Evolutionary conservation across 2,113 vertebrate species (phyloP).

Genomic region (Periophthalmus modestus): DNA sequence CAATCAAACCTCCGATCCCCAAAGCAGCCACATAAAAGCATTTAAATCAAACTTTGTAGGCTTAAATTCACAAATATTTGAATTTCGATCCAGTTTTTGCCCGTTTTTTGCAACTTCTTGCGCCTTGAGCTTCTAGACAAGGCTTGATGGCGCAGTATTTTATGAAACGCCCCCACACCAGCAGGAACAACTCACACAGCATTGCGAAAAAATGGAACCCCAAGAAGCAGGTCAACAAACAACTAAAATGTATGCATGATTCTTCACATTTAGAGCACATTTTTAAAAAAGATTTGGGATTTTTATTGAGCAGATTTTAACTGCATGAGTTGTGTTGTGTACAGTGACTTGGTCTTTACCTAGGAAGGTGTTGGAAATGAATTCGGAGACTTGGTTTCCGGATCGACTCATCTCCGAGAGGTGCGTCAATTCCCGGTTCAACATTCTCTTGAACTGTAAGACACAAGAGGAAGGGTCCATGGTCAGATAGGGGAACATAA

Average conservation of each 20-base stretch:
- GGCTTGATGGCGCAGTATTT: constrained; percentile 67
- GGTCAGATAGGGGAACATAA: constrained; percentile 39
- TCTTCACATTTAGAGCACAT: background rate
- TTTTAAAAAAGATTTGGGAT: background rate
- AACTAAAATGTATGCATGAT: background rate
- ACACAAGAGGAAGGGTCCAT: background rate
- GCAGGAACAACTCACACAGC: constrained; percentile 41
- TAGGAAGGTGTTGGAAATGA: constrained; percentile 92
- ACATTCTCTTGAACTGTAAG: constrained; percentile 93
- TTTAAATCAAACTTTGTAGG: background rate
- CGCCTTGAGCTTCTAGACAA: constrained; percentile 20
- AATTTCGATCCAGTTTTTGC: background rate
- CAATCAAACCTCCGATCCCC: constrained; percentile 10
- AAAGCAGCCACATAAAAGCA: background rate
- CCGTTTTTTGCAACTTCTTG: background rate
- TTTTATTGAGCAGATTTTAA: background rate
- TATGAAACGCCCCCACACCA: constrained; percentile 66
- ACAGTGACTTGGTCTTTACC: constrained; percentile 72
- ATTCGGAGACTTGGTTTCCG: constrained; percentile 95
- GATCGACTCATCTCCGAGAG: constrained; percentile 95
- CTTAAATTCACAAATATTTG: rapidly evolving
- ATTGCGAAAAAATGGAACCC: constrained; percentile 12
- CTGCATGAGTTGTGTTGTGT: background rate
- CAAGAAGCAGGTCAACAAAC: constrained; percentile 25
- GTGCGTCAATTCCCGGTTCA: constrained; percentile 93